Evolutionary conservation across 2,113 vertebrate genomes (phyloP).

Genomic region (Eira barbara): DNA sequence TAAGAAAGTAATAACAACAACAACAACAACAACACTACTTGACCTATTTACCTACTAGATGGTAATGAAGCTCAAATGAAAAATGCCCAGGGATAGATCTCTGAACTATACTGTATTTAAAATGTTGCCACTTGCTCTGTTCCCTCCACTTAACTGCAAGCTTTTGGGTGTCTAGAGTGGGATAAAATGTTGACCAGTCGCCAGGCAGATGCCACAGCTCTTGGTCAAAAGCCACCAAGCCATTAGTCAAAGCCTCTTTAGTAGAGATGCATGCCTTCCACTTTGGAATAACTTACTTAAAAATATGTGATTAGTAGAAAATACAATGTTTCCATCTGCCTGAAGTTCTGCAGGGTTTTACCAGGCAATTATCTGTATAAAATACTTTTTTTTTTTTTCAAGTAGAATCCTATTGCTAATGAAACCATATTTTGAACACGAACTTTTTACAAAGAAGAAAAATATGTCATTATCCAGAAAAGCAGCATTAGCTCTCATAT

Average conservation of each 20-base stretch:
- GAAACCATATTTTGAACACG: constrained; percentile 65
- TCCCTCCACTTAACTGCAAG: neutral
- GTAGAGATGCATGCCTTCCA: accelerated
- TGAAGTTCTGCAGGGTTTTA: neutral
- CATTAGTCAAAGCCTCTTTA: neutral
- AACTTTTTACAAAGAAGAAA: constrained; percentile 42
- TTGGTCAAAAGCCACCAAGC: neutral
- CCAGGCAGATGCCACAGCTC: neutral
- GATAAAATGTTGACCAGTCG: neutral
- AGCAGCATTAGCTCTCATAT: neutral
- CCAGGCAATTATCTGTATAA: constrained; percentile 50
- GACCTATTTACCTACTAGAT: neutral
- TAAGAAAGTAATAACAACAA: too few relatives aligned
- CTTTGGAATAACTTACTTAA: neutral
- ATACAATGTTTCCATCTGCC: neutral
- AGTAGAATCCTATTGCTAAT: constrained; percentile 57
- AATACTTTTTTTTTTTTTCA: constrained; percentile 40
- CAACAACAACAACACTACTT: accelerated
- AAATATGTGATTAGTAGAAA: neutral
- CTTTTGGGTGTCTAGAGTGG: neutral
- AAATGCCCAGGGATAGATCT: accelerated
- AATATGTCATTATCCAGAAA: constrained; percentile 49
- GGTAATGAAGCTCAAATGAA: neutral
- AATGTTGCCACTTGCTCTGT: accelerated
- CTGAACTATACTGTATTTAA: accelerated